Base-by-base conservation (phyloP, 1,140 invertebrate species). In the Leptinotarsa lineolata region DNA sequence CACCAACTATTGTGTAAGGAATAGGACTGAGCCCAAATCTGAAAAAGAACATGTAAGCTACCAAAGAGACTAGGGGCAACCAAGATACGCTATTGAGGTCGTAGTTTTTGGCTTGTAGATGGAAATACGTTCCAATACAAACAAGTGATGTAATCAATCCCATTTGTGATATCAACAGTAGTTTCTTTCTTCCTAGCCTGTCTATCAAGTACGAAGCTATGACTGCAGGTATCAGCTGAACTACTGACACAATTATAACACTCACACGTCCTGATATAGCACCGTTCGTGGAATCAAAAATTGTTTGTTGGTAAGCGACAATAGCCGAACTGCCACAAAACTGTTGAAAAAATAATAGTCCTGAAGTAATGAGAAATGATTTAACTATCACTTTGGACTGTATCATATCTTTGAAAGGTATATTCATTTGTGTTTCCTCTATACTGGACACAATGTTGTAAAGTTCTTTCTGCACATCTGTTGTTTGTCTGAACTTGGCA, bases 281-380 rank as follows among this genome's bases (percentile, higher is more conserved):
- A n/a, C 86, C 89, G 58, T 89, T 87, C 6, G 92, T 88, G n/a
- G 83, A 85, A 67, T 87, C 76, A 78, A 97, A 95, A 72, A 97
- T 95, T 0, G 85, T 79, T 0, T 88, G 88, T 0, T 91, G 87
- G 77, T 95, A 95, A 83, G 95, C 95, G 73, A 95, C 91, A 30
- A 96, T 92, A 1, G 92, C 93, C 78, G 96, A 96, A 20, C 96
- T 93, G 44, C 95, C 94, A 68, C 90, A 92, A 24, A 96, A 85
- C 82, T 96, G 94, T 81, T 96, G 95, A 82, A 96, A 92, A 66
- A 94, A 85, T 92, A 96, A 95, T 1, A 96, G 85, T 16, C 90
- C 89, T 74, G 94, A 16, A 30, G 61, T 64, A 4, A 64, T 22
- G 30, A 64, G 6, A 2, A 64, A 20, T 22, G 20, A 20, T 13